Evolutionary conservation across 2,888 invertebrate species (phyloP).

Genomic region (Mesorhabditis spiculigera): DNA sequence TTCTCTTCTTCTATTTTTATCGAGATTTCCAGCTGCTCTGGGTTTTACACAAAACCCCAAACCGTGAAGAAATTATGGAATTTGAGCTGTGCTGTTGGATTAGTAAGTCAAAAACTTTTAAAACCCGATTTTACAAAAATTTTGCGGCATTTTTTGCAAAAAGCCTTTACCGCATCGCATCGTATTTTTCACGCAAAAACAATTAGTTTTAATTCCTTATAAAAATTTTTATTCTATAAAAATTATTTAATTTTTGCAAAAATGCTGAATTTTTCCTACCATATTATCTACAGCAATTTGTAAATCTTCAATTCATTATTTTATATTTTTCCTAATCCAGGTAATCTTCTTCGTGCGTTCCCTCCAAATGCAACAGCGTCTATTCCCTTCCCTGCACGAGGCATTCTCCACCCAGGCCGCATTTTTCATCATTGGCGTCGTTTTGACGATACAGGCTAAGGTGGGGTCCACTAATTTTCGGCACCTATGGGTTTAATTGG

Average conservation of each 20-base stretch:
- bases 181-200: too few relatives aligned
- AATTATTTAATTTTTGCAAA: too few relatives aligned
- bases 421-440: not conserved
- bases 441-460: constrained; percentile 1
- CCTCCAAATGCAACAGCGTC: not conserved
- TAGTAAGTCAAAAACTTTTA: not conserved
- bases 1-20: not conserved
- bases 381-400: not conserved
- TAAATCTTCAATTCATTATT: too few relatives aligned
- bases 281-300: too few relatives aligned
- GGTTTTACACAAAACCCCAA: not conserved
- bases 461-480: not conserved
- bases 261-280: too few relatives aligned
- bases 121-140: not conserved
- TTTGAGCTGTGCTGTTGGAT: not conserved
- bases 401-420: not conserved
- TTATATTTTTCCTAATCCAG: not conserved
- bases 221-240: too few relatives aligned
- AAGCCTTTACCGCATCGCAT: too few relatives aligned
- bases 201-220: too few relatives aligned
- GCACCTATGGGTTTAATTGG: too few relatives aligned
- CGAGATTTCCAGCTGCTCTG: not conserved
- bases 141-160: too few relatives aligned
- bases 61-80: not conserved
- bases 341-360: not conserved